These are phyloP conservation scores for Oxyura jamaicensis DNA, from an alignment of 2,113 vertebrate genomes.

Conservation along the genomic window DNA sequence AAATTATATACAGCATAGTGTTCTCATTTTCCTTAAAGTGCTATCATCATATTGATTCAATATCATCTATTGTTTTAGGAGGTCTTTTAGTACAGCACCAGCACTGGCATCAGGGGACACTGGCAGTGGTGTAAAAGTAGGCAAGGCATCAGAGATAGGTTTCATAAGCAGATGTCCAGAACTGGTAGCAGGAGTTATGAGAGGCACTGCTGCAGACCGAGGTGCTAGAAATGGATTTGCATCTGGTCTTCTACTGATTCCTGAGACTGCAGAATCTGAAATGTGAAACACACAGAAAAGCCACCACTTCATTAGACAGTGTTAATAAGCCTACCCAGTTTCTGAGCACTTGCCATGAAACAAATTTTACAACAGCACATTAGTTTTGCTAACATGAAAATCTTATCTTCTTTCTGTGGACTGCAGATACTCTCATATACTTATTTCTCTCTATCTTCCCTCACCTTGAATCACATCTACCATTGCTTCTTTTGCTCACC, in stretches of 20 bases:
- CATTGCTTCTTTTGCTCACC: neutral
- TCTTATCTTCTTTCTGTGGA: neutral
- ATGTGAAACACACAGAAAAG: neutral
- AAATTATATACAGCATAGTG: constrained; percentile 67
- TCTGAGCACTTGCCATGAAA: neutral
- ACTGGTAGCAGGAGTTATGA: constrained; percentile 73
- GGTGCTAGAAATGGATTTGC: constrained; percentile 91
- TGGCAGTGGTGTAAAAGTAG: constrained; percentile 93
- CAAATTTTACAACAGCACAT: neutral
- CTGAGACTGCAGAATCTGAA: constrained; percentile 64
- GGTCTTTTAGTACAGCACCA: constrained; percentile 91
- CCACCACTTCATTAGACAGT: neutral
- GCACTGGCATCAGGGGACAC: constrained; percentile 89
- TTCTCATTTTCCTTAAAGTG: constrained; percentile 78
- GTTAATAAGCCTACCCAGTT: neutral
- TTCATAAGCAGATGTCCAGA: constrained; percentile 94
- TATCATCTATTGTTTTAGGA: constrained; percentile 86
- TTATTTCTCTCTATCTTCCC: neutral
- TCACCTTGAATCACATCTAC: neutral
- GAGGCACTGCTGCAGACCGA: constrained; percentile 92
- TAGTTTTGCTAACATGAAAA: neutral
- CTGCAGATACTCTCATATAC: neutral
- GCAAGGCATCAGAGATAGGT: constrained; percentile 89
- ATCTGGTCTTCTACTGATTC: constrained; percentile 79
- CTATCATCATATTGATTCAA: constrained; percentile 22